phyloP scores from a whole-genome alignment of 2,113 vertebrate genomes.

The Apus apus region DNA sequence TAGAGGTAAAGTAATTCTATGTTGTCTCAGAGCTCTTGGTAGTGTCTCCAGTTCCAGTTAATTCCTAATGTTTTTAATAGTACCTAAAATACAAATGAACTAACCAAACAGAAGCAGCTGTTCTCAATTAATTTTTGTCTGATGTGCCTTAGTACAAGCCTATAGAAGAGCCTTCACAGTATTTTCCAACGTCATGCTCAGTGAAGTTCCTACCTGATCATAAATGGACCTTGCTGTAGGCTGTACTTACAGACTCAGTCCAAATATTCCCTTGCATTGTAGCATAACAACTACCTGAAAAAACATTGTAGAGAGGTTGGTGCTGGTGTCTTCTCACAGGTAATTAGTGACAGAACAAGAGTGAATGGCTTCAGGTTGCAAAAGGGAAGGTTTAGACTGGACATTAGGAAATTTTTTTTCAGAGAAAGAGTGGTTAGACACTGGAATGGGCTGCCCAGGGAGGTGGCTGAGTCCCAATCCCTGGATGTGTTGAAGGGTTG shows the following conservation, averaged over 20 bases:
- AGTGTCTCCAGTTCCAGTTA: not conserved
- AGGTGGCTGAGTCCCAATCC: too few relatives aligned
- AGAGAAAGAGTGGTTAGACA: too few relatives aligned
- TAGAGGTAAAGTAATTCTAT: not conserved
- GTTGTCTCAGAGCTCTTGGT: not conserved
- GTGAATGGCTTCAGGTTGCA: too few relatives aligned
- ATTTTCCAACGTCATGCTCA: not conserved
- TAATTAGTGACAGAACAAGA: too few relatives aligned
- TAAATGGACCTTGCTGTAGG: accelerated
- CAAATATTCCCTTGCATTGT: not conserved
- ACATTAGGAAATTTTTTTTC: too few relatives aligned
- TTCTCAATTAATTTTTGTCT: not conserved
- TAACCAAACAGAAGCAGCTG: not conserved
- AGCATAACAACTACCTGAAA: too few relatives aligned
- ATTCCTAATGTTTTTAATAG: not conserved
- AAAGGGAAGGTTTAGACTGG: too few relatives aligned
- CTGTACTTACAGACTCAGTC: not conserved
- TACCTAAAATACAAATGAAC: not conserved
- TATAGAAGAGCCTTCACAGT: not conserved
- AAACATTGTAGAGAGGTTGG: too few relatives aligned
- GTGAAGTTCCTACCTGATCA: not conserved
- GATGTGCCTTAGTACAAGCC: not conserved
- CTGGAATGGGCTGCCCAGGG: too few relatives aligned
- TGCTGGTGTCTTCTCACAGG: too few relatives aligned
- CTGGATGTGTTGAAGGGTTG: too few relatives aligned